Evolutionary conservation across 2,888 invertebrate species (phyloP), one percentile per base, ranked within the genome.

Genomic region (Nasonovia ribisnigri): DNA sequence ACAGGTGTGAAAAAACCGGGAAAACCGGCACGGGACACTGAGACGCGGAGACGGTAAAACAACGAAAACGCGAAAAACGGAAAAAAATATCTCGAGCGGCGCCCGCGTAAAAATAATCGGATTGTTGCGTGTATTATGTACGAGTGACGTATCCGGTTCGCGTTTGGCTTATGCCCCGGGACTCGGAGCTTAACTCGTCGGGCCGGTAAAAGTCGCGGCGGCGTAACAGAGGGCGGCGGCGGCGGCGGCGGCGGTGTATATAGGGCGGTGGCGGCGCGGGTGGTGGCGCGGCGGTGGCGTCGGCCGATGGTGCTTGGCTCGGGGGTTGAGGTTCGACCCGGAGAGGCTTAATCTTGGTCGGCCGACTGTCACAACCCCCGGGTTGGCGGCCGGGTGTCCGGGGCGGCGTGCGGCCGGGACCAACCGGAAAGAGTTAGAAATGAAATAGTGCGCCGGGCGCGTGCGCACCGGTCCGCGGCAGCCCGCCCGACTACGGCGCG

Each of bases 131-230:
- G 90, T n/a, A 51, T 77, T 51, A 51, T 88, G 24, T 90, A 86
- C 93, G 93, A 93, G 93, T 87, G 93, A 90, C 93, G 89, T 90
- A 93, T 93, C 93, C 93, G 93, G 90, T 93, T 93, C 90, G 93
- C 93, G 93, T 93, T 93, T 93, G 93, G 93, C 93, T 93, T 93
- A 93, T 93, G 92, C 93, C 93, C 90, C 90, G 93, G 93, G 86
- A 48, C 93, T 42, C 51, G 90, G 93, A 93, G 93, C 93, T 93
- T 93, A 93, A 93, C 93, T 93, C 90, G 93, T 86, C 93, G 90
- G 90, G 90, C 93, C 93, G 93, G 93, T 93, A 93, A 93, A 93
- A 93, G 93, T 93, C 93, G 93, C 60, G 92, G 91, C 84, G 84
- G 51, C 84, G 90, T 87, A 87, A 87, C 88, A 26, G 88, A n/a